Evolutionary conservation across 1,140 invertebrate species (phyloP).

Genomic region (honey bee (Apis mellifera)): DNA sequence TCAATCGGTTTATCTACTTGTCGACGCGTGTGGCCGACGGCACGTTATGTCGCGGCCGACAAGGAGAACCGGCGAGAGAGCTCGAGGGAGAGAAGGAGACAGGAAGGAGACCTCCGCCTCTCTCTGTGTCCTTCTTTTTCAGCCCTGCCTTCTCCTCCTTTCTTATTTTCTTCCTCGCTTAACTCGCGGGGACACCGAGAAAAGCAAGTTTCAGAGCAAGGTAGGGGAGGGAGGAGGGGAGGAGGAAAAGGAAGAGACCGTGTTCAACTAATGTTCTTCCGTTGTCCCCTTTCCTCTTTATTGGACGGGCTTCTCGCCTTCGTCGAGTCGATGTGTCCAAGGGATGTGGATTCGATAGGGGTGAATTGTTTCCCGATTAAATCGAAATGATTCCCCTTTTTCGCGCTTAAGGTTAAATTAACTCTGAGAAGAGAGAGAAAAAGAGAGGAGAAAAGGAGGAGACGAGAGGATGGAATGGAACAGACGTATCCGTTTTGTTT

Average conservation of each 20-base stretch:
- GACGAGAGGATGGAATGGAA: too few species aligned
- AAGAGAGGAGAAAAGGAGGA: too few species aligned
- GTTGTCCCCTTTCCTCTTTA: slow-evolving; percentile 48
- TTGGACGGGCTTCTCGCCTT: not conserved
- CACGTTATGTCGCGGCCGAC: slow-evolving; percentile 62
- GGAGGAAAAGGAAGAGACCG: slow-evolving; percentile 42
- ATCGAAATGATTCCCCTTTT: too few species aligned
- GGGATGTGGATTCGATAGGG: not conserved
- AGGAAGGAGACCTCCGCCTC: slow-evolving; percentile 4
- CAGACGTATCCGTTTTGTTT: too few species aligned
- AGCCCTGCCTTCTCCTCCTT: slow-evolving; percentile 13
- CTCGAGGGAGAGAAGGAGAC: slow-evolving; percentile 24
- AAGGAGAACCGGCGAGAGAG: slow-evolving; percentile 36
- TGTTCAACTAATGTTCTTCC: slow-evolving; percentile 38
- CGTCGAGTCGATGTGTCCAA: too few species aligned
- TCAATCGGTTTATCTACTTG: slow-evolving; percentile 82
- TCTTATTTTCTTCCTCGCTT: slow-evolving; percentile 37
- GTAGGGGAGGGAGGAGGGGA: slow-evolving; percentile 37
- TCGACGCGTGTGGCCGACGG: slow-evolving; percentile 80
- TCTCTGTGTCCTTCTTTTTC: slow-evolving; percentile 16
- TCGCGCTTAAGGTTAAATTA: too few species aligned
- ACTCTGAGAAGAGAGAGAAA: too few species aligned
- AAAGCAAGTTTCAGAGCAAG: slow-evolving; percentile 36
- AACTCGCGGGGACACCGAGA: slow-evolving; percentile 47
- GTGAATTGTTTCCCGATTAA: not conserved